Evolutionary conservation across 2,113 vertebrate species (phyloP), one percentile per base, ranked within the genome.

Genomic region (Rhinoderma darwinii): DNA sequence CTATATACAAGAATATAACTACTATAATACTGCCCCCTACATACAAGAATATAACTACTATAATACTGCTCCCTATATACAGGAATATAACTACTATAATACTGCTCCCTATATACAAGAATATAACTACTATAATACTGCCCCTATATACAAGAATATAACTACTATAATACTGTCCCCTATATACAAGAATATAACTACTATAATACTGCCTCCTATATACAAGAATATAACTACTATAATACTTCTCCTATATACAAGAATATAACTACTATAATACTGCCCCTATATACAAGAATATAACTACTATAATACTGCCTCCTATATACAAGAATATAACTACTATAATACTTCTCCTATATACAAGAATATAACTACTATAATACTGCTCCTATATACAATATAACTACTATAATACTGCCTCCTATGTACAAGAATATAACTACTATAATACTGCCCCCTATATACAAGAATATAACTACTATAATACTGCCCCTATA

Each of bases 181-280:
- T 66, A 66, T 66, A 18, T 66, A 66, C 61, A 66, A 15, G 27
- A 66, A 66, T 66, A 66, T 66, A 66, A 66, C 61, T 66, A 32
- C 61, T 32, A 51, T 18, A 51, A 51, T 51, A 51, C 50, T 51
- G 50, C 50, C 47, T 51, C 50, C 50, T 51, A 51, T 51, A 20
- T 51, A 51, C 50, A 51, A 20, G 50, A 51, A 51, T 51, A 51
- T 51, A 51, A 51, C n/a, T 61, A 61, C 59, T 27, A 61, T 27
- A 61, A 61, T 61, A 61, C 59, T 61, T 25, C 59, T 30, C 59
- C 59, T 61, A 68, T 68, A 12, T 68, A 30, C 63, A 68, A 35
- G 63, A 68, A 68, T 68, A 68, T 68, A 68, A 32, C 63, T 68
- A 32, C 63, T 68, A 68, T 68, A 68, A 68, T 68, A 68, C 63